Evolutionary conservation across 2,888 invertebrate genomes (phyloP).

Genomic region (Metacarcinus magister): DNA sequence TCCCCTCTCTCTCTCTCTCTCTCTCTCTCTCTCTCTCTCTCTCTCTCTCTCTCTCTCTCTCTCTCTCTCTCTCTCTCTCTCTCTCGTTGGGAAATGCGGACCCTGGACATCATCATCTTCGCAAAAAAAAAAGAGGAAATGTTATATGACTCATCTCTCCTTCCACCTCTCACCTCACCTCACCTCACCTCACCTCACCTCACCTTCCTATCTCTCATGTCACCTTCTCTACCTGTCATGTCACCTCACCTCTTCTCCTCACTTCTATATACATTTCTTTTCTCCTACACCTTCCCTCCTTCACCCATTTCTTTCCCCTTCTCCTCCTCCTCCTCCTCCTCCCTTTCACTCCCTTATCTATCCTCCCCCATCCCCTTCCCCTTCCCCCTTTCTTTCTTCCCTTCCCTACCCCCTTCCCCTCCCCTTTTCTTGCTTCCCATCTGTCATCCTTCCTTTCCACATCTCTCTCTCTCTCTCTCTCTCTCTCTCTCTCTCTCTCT

Average conservation of each 20-base stretch:
- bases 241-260: neutral
- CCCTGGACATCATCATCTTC: too few species aligned
- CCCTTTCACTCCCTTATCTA: neutral
- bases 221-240: too few species aligned
- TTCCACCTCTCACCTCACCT: too few species aligned
- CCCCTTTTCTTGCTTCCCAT: neutral
- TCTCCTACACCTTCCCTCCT: neutral
- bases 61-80: neutral
- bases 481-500: conserved; percentile 57
- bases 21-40: too few species aligned
- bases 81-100: too few species aligned
- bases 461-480: conserved; percentile 60
- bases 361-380: neutral
- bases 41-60: too few species aligned
- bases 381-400: neutral
- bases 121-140: too few species aligned
- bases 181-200: neutral
- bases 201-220: neutral
- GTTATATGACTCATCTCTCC: too few species aligned
- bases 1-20: too few species aligned
- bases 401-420: neutral
- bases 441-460: conserved; percentile 11
- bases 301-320: neutral
- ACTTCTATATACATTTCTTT: neutral
- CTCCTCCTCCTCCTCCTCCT: neutral